Base-by-base conservation (phyloP, 2,888 invertebrate genomes). In the Adelognathus sp. region DNA sequence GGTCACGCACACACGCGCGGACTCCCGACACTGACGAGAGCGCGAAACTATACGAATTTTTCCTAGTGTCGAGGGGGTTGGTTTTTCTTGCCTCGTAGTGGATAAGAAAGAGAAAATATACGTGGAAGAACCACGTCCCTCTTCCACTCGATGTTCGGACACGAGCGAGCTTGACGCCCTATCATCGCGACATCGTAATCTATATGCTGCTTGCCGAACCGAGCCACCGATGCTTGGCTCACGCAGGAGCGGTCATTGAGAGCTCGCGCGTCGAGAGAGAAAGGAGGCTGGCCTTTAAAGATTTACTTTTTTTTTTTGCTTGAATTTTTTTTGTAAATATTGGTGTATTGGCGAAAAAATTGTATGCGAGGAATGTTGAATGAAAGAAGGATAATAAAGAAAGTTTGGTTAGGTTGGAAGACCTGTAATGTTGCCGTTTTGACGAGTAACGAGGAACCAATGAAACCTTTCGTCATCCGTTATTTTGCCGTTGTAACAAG, bases 261-360 rank as follows among this genome's bases (percentile, higher is more conserved):
- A 46, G 69, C 69, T 54, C 31, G 44, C 24, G 21, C 46, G 44
- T 27, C 36, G 46, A 52, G 60, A 39, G 63, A 36, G 73, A 69
- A 73, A 58, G 69, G 77, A 74, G 77, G 63, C 50, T 63, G 69
- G 73, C 67, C 73, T 77, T 73, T 77, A 63, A 56, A 14, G 54
- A 18, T 52, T 50, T 54, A 36, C 58, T 36, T 9, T 16, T 21
- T 18, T 11, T 60, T 29, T 21, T 6, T 16, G 39, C 14, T 31
- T 31, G 27, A 39, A 46, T 46, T 75, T 36, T 21, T 67, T 29
- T 9, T n/a, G n/a, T n/a, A n/a, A n/a, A n/a, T n/a, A n/a, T n/a
- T n/a, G n/a, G n/a, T n/a, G n/a, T n/a, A n/a, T n/a, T n/a, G n/a
- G n/a, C n/a, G n/a, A n/a, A n/a, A n/a, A n/a, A n/a, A n/a, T n/a